A percentile compares a stretch with the other conserved stretches of the same genome.
Evolutionary conservation across 2,888 invertebrate genomes (phyloP).

Genomic region (Andrena camellia): DNA sequence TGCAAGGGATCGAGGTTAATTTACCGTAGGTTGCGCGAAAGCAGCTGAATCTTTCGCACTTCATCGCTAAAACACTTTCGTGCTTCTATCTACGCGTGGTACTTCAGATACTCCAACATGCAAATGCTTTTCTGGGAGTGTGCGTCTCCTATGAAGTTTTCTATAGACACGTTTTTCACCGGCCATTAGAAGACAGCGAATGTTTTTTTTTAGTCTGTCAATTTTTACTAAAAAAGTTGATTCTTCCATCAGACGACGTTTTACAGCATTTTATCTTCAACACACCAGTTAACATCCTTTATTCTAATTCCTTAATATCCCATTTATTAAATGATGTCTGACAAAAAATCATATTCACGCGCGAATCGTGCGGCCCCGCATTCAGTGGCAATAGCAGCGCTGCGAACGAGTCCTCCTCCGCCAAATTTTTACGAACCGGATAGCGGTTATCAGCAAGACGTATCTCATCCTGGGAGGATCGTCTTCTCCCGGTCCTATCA

Average conservation of each 20-base stretch:
- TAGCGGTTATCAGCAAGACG: constrained; percentile 41
- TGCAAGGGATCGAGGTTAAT: constrained; percentile 49
- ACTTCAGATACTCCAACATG: background rate
- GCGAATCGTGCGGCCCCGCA: background rate
- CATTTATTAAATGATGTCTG: too few species aligned
- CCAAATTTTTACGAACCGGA: constrained; percentile 42
- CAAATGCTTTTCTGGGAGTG: background rate
- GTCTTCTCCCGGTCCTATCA: constrained; percentile 39
- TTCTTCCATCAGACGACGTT: too few species aligned
- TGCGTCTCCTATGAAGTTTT: background rate
- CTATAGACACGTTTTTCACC: background rate
- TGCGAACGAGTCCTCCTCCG: background rate
- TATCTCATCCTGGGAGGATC: constrained; percentile 58
- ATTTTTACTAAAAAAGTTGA: background rate
- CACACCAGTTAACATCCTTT: too few species aligned
- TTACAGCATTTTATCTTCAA: too few species aligned
- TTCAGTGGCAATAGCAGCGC: background rate
- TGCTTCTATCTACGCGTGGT: background rate
- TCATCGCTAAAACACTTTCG: constrained; percentile 12
- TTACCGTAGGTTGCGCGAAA: constrained; percentile 37
- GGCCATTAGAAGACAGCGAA: background rate
- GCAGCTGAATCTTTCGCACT: constrained; percentile 46
- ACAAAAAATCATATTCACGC: too few species aligned
- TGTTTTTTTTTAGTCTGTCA: background rate
- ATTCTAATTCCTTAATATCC: too few species aligned